Conservation (phyloP, 2,888 invertebrate genomes). For the Cyaniris semiargus region DNA sequence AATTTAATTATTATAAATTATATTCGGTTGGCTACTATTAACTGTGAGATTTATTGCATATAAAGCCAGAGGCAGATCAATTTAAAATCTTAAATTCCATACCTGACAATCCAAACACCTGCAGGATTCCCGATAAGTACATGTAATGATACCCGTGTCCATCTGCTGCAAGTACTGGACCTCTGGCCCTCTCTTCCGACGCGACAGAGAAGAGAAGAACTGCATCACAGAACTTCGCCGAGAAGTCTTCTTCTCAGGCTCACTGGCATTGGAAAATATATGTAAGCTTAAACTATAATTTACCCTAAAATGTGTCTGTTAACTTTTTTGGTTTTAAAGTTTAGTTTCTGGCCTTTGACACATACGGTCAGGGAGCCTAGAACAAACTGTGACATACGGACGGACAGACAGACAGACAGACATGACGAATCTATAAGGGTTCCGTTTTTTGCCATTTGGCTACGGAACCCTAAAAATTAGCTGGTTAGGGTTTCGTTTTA, state of each 20-base stretch:
- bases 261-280: conserved; percentile 38
- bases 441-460: no score
- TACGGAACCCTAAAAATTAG: no score
- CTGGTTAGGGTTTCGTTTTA: no score
- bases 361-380: no score
- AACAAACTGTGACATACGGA: no score
- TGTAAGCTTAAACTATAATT: background rate
- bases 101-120: conserved; percentile 71
- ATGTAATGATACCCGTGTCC: conserved; percentile 56
- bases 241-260: conserved; percentile 51
- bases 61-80: background rate
- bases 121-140: conserved; percentile 69
- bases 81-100: conserved; percentile 34
- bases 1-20: background rate
- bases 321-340: background rate
- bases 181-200: conserved; percentile 57
- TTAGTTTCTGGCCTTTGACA: background rate
- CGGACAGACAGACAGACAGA: no score
- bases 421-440: no score
- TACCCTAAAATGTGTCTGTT: background rate
- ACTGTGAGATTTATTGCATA: background rate
- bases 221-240: conserved; percentile 53
- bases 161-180: conserved; percentile 58
- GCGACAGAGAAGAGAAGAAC: conserved; percentile 58
- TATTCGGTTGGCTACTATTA: background rate